Percentiles rank a stretch among this genome's conserved stretches.
These are phyloP conservation scores for Nixonia krombeini DNA, from an alignment of 1,140 invertebrate genomes.

Conservation along the genomic window DNA sequence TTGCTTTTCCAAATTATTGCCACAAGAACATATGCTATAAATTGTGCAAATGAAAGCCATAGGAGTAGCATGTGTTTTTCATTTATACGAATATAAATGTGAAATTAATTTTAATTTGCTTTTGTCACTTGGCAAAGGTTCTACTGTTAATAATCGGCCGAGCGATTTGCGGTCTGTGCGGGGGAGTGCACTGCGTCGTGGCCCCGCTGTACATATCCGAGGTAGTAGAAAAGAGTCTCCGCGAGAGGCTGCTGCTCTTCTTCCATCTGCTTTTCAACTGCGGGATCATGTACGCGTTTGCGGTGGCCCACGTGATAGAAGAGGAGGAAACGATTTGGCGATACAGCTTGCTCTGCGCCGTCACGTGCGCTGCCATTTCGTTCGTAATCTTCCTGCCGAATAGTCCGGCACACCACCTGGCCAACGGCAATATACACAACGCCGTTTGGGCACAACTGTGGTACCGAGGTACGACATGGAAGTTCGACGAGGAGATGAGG, in stretches of 20 bases:
- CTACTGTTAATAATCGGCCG: slow-evolving; percentile 77
- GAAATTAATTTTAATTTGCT: too few relatives aligned
- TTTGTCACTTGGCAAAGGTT: slow-evolving; percentile 46
- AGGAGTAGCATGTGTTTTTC: too few relatives aligned
- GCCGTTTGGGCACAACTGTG: slow-evolving; percentile 76
- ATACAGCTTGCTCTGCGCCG: slow-evolving; percentile 73
- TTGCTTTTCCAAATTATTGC: too few relatives aligned
- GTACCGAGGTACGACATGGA: slow-evolving; percentile 76
- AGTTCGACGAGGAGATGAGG: slow-evolving; percentile 66
- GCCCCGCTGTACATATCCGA: slow-evolving; percentile 86
- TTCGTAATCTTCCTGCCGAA: slow-evolving; percentile 78
- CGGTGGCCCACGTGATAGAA: slow-evolving; percentile 74
- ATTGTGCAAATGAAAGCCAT: too few relatives aligned
- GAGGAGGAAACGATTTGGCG: slow-evolving; percentile 72
- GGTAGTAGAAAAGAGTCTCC: slow-evolving; percentile 81
- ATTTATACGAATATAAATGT: too few relatives aligned
- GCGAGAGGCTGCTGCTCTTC: slow-evolving; percentile 81
- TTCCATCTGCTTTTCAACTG: slow-evolving; percentile 83
- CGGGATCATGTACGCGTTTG: slow-evolving; percentile 79
- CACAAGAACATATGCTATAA: too few relatives aligned
- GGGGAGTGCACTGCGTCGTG: slow-evolving; percentile 78
- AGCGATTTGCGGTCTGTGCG: slow-evolving; percentile 79
- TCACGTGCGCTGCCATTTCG: slow-evolving; percentile 66
- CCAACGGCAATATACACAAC: slow-evolving; percentile 37
- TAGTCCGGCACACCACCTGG: slow-evolving; percentile 70